Conservation (phyloP, 2,113 vertebrate genomes). For the Salvelinus fontinalis region DNA sequence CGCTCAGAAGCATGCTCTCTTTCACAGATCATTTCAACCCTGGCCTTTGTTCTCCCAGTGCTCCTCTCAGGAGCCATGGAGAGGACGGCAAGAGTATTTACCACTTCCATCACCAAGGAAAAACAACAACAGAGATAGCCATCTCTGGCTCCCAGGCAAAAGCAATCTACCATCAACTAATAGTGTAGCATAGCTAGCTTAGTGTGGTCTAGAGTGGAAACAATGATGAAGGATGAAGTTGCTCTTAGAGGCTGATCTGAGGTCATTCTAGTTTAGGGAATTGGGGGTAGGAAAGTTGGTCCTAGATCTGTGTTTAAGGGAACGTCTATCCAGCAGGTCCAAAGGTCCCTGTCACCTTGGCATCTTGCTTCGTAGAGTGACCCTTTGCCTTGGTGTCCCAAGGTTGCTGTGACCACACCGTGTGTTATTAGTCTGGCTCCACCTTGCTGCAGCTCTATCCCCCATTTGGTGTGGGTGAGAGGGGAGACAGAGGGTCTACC, state of each 20-base stretch:
- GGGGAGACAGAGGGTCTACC: slow-evolving; percentile 31
- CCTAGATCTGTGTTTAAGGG: no score
- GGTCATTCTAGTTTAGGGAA: no score
- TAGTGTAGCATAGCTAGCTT: no score
- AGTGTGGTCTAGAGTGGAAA: no score
- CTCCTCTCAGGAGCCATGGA: slow-evolving; percentile 27
- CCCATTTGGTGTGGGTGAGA: slow-evolving; percentile 61
- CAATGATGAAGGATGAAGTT: no score
- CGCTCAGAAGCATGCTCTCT: slow-evolving; percentile 40
- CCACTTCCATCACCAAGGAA: slow-evolving; percentile 32
- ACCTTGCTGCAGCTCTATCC: slow-evolving; percentile 31
- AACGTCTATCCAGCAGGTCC: no score
- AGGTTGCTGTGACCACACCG: slow-evolving; percentile 53
- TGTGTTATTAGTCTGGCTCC: slow-evolving; percentile 61
- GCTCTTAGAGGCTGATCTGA: no score
- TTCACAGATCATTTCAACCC: slow-evolving; percentile 49
- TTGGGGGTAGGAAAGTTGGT: no score
- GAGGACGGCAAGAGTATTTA: slow-evolving; percentile 18
- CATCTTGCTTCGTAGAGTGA: slow-evolving; percentile 36
- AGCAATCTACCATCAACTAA: no score
- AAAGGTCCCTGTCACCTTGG: background rate
- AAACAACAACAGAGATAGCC: slow-evolving; percentile 48
- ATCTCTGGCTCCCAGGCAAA: slow-evolving; percentile 29
- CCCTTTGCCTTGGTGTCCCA: slow-evolving; percentile 33
- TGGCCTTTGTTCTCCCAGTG: slow-evolving; percentile 43